Evolutionary conservation across 2,888 invertebrate species (phyloP).

Genomic region (Apoda limacodes): DNA sequence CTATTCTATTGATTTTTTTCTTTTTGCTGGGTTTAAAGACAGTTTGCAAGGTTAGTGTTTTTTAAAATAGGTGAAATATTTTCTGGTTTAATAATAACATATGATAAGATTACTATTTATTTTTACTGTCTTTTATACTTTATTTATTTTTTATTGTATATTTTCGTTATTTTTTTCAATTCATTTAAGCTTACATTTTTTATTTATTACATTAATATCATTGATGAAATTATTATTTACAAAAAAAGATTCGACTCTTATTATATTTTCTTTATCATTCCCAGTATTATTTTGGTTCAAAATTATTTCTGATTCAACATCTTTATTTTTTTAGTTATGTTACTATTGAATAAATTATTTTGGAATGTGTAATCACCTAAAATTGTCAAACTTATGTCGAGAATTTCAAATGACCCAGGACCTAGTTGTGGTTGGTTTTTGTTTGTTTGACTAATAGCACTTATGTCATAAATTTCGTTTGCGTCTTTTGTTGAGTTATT

Average conservation of each 20-base stretch:
- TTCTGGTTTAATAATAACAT: constrained; percentile 1
- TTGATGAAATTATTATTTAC: not conserved
- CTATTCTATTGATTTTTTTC: constrained; percentile 6
- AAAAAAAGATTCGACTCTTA: not conserved
- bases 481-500: too few species aligned
- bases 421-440: too few species aligned
- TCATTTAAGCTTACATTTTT: not conserved
- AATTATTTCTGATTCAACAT: constrained; percentile 1
- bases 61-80: constrained; percentile 1
- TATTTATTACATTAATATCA: constrained; percentile 2
- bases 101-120: not conserved
- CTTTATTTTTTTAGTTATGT: too few species aligned
- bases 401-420: too few species aligned
- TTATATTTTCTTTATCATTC: constrained; percentile 1
- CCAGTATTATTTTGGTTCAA: not conserved
- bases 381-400: too few species aligned
- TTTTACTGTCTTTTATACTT: not conserved
- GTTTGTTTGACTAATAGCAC: too few species aligned
- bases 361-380: too few species aligned
- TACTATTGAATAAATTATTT: too few species aligned
- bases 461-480: too few species aligned
- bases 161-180: not conserved
- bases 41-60: constrained; percentile 2
- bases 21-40: constrained; percentile 1
- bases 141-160: not conserved